Evolutionary conservation across 2,888 invertebrate genomes (phyloP).

Genomic region (Zelleria hepariella): DNA sequence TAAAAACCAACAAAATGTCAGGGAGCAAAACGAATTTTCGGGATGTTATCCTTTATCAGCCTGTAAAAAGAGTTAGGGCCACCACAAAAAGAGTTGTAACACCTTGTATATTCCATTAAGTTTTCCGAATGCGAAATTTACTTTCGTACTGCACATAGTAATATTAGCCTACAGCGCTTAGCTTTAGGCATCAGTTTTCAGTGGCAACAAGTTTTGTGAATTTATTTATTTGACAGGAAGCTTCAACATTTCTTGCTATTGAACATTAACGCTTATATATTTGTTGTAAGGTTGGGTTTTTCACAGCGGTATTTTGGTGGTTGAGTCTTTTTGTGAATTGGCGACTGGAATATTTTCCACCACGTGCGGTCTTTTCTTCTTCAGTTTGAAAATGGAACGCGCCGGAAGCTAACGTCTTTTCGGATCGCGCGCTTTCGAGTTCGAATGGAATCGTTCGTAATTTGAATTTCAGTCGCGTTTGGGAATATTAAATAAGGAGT

Average conservation of each 20-base stretch:
- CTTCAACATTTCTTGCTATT: not conserved
- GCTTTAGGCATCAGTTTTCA: not conserved
- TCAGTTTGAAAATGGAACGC: constrained; percentile 42
- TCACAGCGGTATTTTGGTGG: no score
- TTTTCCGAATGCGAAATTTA: not conserved
- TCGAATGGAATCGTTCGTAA: not conserved
- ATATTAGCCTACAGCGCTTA: not conserved
- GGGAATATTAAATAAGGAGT: constrained; percentile 3
- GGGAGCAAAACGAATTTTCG: no score
- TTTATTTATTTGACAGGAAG: not conserved
- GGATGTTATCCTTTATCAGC: no score
- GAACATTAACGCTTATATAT: not conserved
- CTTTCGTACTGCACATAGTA: not conserved
- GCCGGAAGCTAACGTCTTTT: constrained; percentile 2
- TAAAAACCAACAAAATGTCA: no score
- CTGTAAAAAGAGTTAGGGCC: no score
- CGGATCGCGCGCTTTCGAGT: not conserved
- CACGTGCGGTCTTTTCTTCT: constrained; percentile 44
- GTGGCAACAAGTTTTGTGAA: not conserved
- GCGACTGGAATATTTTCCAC: constrained; percentile 23
- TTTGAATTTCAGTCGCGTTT: not conserved
- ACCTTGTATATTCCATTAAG: not conserved
- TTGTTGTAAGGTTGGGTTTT: not conserved
- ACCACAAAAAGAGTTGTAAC: no score
- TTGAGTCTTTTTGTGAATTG: constrained; percentile 16